A percentile compares a stretch with the other conserved stretches of the same genome.
Conservation (phyloP, 2,797 vertebrate genomes). For the Lemur catta region DNA sequence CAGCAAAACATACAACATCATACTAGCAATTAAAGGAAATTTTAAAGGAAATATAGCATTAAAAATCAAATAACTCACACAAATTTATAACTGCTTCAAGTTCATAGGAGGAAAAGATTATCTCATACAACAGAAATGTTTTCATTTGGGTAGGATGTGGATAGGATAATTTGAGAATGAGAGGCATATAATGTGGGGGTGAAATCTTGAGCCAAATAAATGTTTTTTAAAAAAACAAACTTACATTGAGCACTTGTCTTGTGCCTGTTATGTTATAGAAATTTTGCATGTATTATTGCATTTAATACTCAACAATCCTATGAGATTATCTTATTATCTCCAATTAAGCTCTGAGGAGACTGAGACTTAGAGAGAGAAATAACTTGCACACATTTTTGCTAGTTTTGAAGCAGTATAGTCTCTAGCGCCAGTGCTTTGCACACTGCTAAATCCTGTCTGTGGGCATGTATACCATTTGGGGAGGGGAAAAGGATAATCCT, state of each 20-base stretch:
- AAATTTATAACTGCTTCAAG: not conserved
- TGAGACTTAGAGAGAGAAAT: not conserved
- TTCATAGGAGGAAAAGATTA: not conserved
- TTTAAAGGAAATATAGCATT: not conserved
- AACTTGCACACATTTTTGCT: not conserved
- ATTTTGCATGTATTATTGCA: not conserved
- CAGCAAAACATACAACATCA: not conserved
- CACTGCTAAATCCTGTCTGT: not conserved
- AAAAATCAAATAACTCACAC: not conserved
- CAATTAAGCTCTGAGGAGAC: not conserved
- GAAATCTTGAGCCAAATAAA: slow-evolving; percentile 6
- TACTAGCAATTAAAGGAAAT: not conserved
- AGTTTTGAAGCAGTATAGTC: not conserved
- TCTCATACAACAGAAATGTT: not conserved
- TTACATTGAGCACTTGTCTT: not conserved
- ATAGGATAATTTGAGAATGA: not conserved
- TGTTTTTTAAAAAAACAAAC: not conserved
- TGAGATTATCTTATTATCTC: not conserved
- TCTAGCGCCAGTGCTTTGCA: not conserved
- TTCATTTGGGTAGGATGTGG: not conserved
- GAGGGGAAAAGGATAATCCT: not conserved
- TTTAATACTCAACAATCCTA: not conserved
- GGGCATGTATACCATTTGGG: not conserved
- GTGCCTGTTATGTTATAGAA: not conserved
- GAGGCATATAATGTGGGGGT: not conserved